Evolutionary conservation across 2,888 invertebrate species (phyloP), one percentile per base, ranked within the genome.

Genomic region (Troides oblongomaculatus): DNA sequence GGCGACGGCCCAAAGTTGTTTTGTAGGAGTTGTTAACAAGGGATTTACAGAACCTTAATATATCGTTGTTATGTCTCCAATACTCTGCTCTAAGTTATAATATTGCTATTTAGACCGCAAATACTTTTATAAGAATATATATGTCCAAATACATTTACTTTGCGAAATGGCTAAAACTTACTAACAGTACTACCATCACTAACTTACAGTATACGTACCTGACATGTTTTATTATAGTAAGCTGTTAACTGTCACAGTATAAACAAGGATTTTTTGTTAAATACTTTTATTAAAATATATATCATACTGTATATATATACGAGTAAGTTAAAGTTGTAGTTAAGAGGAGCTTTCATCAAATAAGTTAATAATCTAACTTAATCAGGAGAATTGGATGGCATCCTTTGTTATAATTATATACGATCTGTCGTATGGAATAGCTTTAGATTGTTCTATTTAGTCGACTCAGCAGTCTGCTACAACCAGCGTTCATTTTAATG

Each of bases 341-440:
- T 73, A 76, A 76, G 74, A 74, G 78, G 70, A 78, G 75, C 73
- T 81, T 80, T 75, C 74, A 71, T 74, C 77, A 77, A 79, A 83
- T 78, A 81, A 82, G 84, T 83, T 76, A 78, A 79, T 14, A 46
- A 64, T 43, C 56, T 65, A 66, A 58, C 74, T 75, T 75, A 78
- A 78, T 81, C 77, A 79, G 75, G 76, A 79, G 82, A 84, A 84
- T 85, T 84, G 80, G 80, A 79, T 75, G 77, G 75, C 72, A 79
- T 81, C 81, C 79, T 80, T 82, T 76, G 78, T 78, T 75, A 77
- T 78, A 78, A 83, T 80, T 75, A 75, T 69, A 70, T 67, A 39
- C 72, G 73, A 76, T 58, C 57, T 23, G 57, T 58, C 23, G 57
- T 58, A 58, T 58, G 69, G 76, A 76, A 81, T 81, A 74, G 79